Evolutionary conservation across 92 coral and sea anemone species (phyloP).

Genomic region (Anthopleura xanthogrammica): DNA sequence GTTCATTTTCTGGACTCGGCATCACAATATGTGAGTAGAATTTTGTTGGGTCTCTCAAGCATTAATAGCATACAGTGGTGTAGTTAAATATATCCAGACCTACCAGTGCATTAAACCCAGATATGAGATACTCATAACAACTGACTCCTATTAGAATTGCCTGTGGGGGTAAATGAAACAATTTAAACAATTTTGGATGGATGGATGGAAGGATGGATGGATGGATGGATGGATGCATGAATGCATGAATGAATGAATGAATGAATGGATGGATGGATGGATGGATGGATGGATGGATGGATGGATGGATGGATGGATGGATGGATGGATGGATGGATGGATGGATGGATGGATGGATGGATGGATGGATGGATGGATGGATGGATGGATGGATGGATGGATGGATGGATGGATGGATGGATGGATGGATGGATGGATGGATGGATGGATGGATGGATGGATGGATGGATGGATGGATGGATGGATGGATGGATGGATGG

Average conservation of each 20-base stretch:
- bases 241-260: no score
- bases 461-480: no score
- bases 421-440: no score
- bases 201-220: neutral
- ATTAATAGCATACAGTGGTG: neutral
- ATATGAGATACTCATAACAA: slow-evolving; percentile 55
- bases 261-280: neutral
- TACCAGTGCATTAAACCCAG: slow-evolving; percentile 54
- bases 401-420: no score
- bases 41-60: no score
- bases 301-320: no score
- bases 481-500: no score
- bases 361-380: no score
- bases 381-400: no score
- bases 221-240: neutral
- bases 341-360: no score
- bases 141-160: slow-evolving; percentile 81
- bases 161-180: slow-evolving; percentile 22
- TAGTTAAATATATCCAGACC: slow-evolving; percentile 1
- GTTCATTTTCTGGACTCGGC: neutral
- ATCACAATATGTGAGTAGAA: neutral
- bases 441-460: no score
- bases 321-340: no score
- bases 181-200: neutral
- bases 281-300: neutral